These are phyloP conservation scores for Prochilodus magdalenae DNA, from an alignment of 2,113 vertebrate genomes.

Conservation along the genomic window DNA sequence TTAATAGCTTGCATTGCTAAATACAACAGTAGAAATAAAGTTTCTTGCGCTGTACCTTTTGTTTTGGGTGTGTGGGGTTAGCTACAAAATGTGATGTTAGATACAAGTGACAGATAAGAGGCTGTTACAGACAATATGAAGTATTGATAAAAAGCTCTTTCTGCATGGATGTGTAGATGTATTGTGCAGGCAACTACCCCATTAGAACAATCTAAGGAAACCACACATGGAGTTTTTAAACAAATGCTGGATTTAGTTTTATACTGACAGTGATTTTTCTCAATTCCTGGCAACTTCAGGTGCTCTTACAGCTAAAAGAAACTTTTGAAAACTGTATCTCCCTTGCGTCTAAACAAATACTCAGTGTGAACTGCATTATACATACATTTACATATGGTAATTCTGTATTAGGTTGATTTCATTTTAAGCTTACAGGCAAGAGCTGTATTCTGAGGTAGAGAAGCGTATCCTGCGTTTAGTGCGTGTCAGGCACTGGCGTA, in stretches of 20 bases:
- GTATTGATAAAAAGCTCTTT: no score
- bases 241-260: neutral
- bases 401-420: conserved; percentile 47
- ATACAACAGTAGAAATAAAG: no score
- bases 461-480: conserved; percentile 56
- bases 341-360: conserved; percentile 40
- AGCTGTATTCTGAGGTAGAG: conserved; percentile 32
- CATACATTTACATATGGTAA: conserved; percentile 49
- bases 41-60: no score
- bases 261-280: neutral
- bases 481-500: conserved; percentile 45
- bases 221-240: neutral
- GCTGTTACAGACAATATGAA: no score
- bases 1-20: no score
- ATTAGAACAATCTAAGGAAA: neutral
- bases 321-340: conserved; percentile 11
- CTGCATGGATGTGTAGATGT: no score
- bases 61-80: no score
- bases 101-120: no score
- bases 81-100: no score
- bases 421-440: conserved; percentile 44
- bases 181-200: no score
- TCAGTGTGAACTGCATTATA: conserved; percentile 29
- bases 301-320: conserved; percentile 10
- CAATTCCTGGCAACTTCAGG: neutral